A percentile compares a stretch with the other conserved stretches of the same genome.
These are phyloP conservation scores for Phylloscopus collybita DNA, from an alignment of 2,797 vertebrate species.

Conservation along the genomic window DNA sequence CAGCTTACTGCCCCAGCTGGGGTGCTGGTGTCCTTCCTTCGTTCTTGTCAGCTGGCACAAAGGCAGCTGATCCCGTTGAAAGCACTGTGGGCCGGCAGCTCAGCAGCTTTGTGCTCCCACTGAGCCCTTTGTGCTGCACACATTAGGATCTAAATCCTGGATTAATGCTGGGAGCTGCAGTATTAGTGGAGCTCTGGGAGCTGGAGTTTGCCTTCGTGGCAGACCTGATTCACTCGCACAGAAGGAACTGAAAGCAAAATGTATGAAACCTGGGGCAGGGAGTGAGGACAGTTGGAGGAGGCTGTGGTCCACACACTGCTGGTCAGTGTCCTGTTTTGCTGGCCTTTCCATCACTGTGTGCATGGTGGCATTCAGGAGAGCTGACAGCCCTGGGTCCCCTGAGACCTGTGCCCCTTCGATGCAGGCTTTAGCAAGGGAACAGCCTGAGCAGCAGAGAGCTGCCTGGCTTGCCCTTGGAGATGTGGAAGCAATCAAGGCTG, in stretches of 20 bases:
- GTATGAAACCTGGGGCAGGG: not conserved
- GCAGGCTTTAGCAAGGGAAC: not conserved
- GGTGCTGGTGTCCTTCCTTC: slow-evolving; percentile 39
- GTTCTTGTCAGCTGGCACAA: slow-evolving; percentile 38
- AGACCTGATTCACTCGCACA: not conserved
- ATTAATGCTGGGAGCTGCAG: slow-evolving; percentile 60
- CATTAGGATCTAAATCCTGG: slow-evolving; percentile 66
- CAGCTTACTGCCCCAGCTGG: not conserved
- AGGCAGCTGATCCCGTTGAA: slow-evolving; percentile 49
- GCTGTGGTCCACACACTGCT: not conserved
- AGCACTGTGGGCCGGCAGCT: not conserved
- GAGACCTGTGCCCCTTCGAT: not conserved
- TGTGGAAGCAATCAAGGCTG: not conserved
- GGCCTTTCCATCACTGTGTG: not conserved
- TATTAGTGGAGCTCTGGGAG: slow-evolving; percentile 25
- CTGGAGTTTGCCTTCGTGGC: not conserved
- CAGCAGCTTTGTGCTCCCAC: slow-evolving; percentile 42
- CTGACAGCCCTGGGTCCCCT: not conserved
- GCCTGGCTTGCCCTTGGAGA: not conserved
- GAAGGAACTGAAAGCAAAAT: not conserved
- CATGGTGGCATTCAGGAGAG: not conserved
- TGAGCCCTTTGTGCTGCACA: not conserved
- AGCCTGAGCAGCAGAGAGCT: not conserved
- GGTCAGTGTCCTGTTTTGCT: not conserved
- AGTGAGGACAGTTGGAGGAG: not conserved